Conservation (phyloP, 2,888 invertebrate genomes). For the Eupithecia insigniata region DNA sequence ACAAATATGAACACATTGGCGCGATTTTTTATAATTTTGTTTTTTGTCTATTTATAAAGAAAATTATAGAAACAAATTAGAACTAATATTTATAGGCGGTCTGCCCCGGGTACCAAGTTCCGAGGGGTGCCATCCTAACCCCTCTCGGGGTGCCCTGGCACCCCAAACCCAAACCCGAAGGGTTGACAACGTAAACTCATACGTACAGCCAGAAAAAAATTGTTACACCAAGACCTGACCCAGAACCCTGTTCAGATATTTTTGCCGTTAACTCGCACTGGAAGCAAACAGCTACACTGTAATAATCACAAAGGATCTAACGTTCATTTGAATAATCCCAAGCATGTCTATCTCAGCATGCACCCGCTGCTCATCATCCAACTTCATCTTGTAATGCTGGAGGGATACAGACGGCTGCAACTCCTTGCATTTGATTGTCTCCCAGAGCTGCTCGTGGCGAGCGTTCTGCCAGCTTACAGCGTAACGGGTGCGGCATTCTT, state of each 20-base stretch:
- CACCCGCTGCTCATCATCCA: conserved; percentile 66
- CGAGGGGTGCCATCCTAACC: too few species aligned
- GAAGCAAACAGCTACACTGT: not conserved
- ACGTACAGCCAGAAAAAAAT: too few species aligned
- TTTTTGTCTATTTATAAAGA: too few species aligned
- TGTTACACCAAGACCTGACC: not conserved
- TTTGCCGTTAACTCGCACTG: not conserved
- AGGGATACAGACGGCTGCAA: conserved; percentile 55
- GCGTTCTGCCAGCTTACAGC: conserved; percentile 66
- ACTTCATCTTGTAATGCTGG: conserved; percentile 59
- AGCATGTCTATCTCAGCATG: conserved; percentile 71
- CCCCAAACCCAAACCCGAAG: too few species aligned
- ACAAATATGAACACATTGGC: too few species aligned
- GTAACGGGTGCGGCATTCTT: conserved; percentile 60
- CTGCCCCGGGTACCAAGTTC: too few species aligned
- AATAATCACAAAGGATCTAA: conserved; percentile 45
- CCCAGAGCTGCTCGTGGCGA: conserved; percentile 66
- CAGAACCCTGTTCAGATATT: not conserved
- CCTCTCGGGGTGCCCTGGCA: too few species aligned
- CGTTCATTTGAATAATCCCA: conserved; percentile 62
- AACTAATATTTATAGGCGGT: too few species aligned
- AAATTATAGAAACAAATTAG: too few species aligned
- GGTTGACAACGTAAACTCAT: too few species aligned
- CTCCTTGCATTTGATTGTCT: conserved; percentile 47
- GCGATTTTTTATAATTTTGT: too few species aligned